Percentiles rank a stretch among this genome's conserved stretches.
phyloP scores from a whole-genome alignment of 2,888 invertebrate genomes.

The Hartigia nigra region DNA sequence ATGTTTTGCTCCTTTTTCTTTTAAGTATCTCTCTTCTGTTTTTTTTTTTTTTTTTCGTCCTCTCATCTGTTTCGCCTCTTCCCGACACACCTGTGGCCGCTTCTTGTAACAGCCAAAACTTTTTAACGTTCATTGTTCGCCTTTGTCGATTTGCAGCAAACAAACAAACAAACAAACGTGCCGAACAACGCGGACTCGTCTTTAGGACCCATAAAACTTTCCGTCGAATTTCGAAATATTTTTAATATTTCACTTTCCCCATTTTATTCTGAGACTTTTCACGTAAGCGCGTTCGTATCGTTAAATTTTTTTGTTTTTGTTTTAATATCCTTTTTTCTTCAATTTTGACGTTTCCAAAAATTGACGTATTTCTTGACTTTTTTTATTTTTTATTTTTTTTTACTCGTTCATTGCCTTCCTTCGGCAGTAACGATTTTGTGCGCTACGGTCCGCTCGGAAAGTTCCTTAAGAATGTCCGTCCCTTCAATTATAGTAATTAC shows the following conservation, averaged over 20 bases:
- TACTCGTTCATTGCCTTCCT: not conserved
- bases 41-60: not conserved
- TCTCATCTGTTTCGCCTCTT: slow-evolving; percentile 9
- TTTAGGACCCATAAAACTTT: not conserved
- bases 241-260: not conserved
- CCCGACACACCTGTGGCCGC: slow-evolving; percentile 25
- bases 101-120: not conserved
- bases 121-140: not conserved
- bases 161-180: not conserved
- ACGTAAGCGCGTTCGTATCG: not conserved
- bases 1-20: not conserved
- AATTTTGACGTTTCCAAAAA: not conserved
- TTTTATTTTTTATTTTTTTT: too few relatives aligned
- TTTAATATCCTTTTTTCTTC: too few relatives aligned
- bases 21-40: not conserved
- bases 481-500: slow-evolving; percentile 51
- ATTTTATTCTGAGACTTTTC: not conserved
- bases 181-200: not conserved
- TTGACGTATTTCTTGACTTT: not conserved
- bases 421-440: not conserved
- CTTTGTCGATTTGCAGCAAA: not conserved
- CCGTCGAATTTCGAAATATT: not conserved
- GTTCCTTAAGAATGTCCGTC: slow-evolving; percentile 43
- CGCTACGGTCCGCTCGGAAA: slow-evolving; percentile 15
- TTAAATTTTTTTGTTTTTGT: too few relatives aligned